phyloP scores from a whole-genome alignment of 2,797 vertebrate species.

The Coregonus sp. region DNA sequence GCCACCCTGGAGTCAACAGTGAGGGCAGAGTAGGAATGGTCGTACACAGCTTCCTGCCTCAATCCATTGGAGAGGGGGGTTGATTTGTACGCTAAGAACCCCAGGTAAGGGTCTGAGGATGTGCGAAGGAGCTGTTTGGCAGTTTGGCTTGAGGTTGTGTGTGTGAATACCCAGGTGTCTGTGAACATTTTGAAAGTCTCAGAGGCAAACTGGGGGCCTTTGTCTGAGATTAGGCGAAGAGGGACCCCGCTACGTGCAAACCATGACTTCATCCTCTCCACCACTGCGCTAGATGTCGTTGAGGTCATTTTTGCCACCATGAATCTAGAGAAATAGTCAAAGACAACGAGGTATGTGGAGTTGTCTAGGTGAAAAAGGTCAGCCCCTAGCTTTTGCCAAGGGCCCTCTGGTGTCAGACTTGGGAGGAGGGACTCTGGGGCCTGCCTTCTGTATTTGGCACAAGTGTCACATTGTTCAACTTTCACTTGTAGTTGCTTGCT shows the following conservation, averaged over 20 bases:
- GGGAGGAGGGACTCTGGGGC: neutral
- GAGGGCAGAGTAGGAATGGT: neutral
- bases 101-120: neutral
- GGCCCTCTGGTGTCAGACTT: neutral
- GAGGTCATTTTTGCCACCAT: neutral
- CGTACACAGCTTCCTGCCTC: neutral
- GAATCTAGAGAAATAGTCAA: neutral
- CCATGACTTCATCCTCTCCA: neutral
- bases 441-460: neutral
- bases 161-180: conserved; percentile 4
- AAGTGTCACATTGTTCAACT: neutral
- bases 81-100: neutral
- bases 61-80: conserved; percentile 3
- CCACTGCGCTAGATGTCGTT: neutral
- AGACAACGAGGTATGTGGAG: neutral
- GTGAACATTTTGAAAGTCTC: too few species aligned
- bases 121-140: neutral
- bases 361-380: neutral
- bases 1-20: neutral
- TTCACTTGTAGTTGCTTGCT: neutral
- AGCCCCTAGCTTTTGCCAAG: neutral
- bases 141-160: neutral
- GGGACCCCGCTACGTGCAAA: neutral
- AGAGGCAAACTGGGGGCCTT: too few species aligned
- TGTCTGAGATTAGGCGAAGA: neutral